A percentile compares a stretch with the other conserved stretches of the same genome.
Evolutionary conservation across 2,113 vertebrate species (phyloP).

Genomic region (Sus scrofa): DNA sequence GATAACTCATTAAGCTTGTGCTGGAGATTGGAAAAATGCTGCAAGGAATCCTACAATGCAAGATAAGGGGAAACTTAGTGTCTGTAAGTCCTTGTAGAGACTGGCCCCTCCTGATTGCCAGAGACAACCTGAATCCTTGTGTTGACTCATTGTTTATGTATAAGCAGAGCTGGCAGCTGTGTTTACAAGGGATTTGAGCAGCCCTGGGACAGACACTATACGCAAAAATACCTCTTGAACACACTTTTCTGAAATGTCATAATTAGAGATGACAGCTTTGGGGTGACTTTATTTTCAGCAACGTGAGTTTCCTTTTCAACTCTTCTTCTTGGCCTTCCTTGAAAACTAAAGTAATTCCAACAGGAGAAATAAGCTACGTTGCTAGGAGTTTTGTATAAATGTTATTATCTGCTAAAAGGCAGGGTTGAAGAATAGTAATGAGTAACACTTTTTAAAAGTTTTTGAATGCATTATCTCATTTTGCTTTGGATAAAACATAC

Average conservation of each 20-base stretch:
- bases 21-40: background rate
- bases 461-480: background rate
- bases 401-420: conserved; percentile 21
- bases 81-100: background rate
- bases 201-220: background rate
- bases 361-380: conserved; percentile 37
- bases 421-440: background rate
- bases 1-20: background rate
- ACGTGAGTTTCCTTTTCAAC: background rate
- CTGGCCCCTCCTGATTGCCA: background rate
- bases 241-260: background rate
- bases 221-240: background rate
- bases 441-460: conserved; percentile 14
- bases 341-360: conserved; percentile 53
- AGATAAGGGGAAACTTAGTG: background rate
- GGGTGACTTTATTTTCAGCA: conserved; percentile 1
- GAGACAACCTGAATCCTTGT: background rate
- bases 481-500: background rate
- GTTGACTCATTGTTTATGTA: background rate
- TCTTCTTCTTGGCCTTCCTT: conserved; percentile 37
- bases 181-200: background rate
- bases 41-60: background rate
- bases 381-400: conserved; percentile 43
- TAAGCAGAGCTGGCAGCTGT: background rate
- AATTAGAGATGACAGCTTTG: background rate